These are phyloP conservation scores for Drosophila silvestris DNA, from an alignment of 2,888 invertebrate genomes.

Conservation along the genomic window DNA sequence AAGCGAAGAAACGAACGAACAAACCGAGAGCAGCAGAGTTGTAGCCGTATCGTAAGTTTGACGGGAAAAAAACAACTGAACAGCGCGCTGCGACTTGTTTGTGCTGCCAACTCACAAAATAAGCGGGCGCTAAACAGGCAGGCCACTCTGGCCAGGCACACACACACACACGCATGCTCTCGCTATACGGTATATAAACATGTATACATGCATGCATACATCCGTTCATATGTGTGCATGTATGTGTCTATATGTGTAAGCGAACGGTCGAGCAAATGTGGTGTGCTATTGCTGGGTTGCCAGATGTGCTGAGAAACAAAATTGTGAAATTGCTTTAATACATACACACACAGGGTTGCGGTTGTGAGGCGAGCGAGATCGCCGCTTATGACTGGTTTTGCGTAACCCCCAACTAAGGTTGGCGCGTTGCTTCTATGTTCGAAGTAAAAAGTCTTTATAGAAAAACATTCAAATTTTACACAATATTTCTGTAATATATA, in stretches of 20 bases:
- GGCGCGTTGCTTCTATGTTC: slow-evolving; percentile 48
- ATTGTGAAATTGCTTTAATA: slow-evolving; percentile 51
- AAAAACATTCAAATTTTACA: background rate
- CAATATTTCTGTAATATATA: background rate
- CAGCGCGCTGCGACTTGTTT: slow-evolving; percentile 63
- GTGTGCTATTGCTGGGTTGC: slow-evolving; percentile 43
- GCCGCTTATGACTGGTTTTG: slow-evolving; percentile 46
- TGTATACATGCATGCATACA: slow-evolving; percentile 40
- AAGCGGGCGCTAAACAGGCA: slow-evolving; percentile 62
- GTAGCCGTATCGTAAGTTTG: slow-evolving; percentile 66
- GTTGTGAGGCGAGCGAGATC: slow-evolving; percentile 44
- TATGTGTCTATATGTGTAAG: slow-evolving; percentile 17
- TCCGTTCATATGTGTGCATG: slow-evolving; percentile 44
- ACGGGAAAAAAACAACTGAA: slow-evolving; percentile 67
- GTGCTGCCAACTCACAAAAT: slow-evolving; percentile 68
- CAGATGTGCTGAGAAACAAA: slow-evolving; percentile 37
- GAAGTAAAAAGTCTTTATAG: slow-evolving; percentile 25
- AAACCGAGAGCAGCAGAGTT: slow-evolving; percentile 61
- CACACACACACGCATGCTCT: slow-evolving; percentile 29
- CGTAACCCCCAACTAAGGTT: slow-evolving; percentile 52
- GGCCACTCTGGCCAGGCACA: slow-evolving; percentile 58
- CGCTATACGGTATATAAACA: slow-evolving; percentile 34
- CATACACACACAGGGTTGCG: slow-evolving; percentile 47
- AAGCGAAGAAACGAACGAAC: slow-evolving; percentile 70
- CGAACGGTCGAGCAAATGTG: slow-evolving; percentile 33